Evolutionary conservation across 2,888 invertebrate species (phyloP), one percentile per base, ranked within the genome.

Genomic region (Phyllotreta cruciferae): DNA sequence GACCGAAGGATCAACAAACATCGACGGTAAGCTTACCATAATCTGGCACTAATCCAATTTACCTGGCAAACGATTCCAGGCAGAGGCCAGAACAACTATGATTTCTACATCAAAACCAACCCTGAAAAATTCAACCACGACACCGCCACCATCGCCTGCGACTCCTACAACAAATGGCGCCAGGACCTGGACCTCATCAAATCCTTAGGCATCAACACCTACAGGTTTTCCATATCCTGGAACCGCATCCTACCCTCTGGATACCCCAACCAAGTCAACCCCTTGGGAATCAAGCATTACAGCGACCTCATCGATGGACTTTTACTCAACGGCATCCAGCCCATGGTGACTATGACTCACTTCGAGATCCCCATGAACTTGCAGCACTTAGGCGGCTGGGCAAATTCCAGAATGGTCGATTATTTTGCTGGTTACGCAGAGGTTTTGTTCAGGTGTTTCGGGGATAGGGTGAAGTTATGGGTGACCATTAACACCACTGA

Each of bases 281-380:
- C 84, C 41, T 83, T 85, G 1, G 94, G 92, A n/a, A 83, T 94
- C 8, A 81, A 86, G 57, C 92, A 92, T 79, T 94, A 94, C 78
- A 88, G 87, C 73, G 85, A 88, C 68, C 80, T 94, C 47, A 90
- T 94, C 60, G 83, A 91, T 73, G 89, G 87, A 70, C 82, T 94
- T 3, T 68, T 89, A 6, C 56, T 13, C 6, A 66, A 65, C 41
- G 61, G 57, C 13, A 87, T 92, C 55, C 74, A 79, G 60, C 89
- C 90, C 0, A n/a, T 69, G 70, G 63, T 70, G 6, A 70, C 70
- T 3, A 57, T 70, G 3, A 69, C 60, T 44, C 69, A 70, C 44
- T 71, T 68, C 67, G 71, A 71, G 44, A 58, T 66, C 37, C 71
- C 71, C 1, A 62, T 64, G n/a, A 10, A 57, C n/a, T 47, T 72